These are phyloP conservation scores for Hoplostethus mediterraneus DNA, from an alignment of 2,797 vertebrate genomes.

Conservation along the genomic window DNA sequence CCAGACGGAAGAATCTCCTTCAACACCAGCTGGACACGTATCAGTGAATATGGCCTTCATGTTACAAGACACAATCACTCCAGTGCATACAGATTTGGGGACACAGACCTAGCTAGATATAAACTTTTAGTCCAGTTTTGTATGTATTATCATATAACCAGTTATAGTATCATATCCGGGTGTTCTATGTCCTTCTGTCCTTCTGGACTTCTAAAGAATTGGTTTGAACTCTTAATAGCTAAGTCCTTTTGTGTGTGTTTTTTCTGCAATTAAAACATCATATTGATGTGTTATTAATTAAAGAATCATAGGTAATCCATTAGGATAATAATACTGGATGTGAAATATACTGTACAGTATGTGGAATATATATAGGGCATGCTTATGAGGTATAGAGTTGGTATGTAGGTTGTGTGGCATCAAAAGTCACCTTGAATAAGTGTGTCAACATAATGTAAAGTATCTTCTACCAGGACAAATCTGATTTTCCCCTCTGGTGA, in stretches of 20 bases:
- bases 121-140: slow-evolving; percentile 29
- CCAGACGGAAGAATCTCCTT: slow-evolving; percentile 72
- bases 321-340: slow-evolving; percentile 11
- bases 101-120: slow-evolving; percentile 14
- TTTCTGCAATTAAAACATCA: slow-evolving; percentile 21
- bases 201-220: not conserved
- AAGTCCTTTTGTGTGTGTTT: slow-evolving; percentile 2
- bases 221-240: slow-evolving; percentile 10
- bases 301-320: slow-evolving; percentile 6
- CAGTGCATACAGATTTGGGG: slow-evolving; percentile 21
- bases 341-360: slow-evolving; percentile 33
- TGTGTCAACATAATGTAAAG: slow-evolving; percentile 79
- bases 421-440: slow-evolving; percentile 84
- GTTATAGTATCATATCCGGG: not conserved
- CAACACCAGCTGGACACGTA: slow-evolving; percentile 53
- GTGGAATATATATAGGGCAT: slow-evolving; percentile 29
- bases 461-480: slow-evolving; percentile 67
- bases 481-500: slow-evolving; percentile 68
- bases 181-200: not conserved
- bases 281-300: slow-evolving; percentile 45
- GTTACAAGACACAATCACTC: slow-evolving; percentile 36
- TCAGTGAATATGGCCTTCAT: slow-evolving; percentile 60
- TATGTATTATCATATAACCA: slow-evolving; percentile 5
- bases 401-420: slow-evolving; percentile 61
- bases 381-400: slow-evolving; percentile 17